A percentile compares a stretch with the other conserved stretches of the same genome.
phyloP scores from a whole-genome alignment of 2,113 vertebrate genomes.

The Silurus glanis region DNA sequence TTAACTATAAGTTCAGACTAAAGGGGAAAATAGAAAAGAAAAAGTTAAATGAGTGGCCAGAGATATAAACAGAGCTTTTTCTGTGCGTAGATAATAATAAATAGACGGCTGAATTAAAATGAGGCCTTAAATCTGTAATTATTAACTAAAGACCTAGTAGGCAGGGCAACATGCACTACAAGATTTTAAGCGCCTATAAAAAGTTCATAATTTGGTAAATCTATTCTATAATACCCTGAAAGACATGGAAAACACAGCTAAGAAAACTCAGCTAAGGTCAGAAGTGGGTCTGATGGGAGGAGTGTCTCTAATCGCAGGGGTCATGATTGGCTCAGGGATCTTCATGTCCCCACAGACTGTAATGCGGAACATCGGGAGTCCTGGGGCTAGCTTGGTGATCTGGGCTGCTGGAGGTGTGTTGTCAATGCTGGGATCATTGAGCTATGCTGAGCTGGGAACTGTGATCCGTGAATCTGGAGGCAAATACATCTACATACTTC shows the following conservation, averaged over 20 bases:
- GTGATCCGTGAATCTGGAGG: constrained; percentile 82
- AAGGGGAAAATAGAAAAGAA: background rate
- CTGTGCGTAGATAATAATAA: background rate
- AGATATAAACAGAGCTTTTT: background rate
- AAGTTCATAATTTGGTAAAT: background rate
- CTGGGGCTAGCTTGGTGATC: constrained; percentile 79
- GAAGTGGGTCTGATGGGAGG: constrained; percentile 72
- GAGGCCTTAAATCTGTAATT: background rate
- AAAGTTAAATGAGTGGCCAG: constrained; percentile 14
- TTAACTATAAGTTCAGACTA: background rate
- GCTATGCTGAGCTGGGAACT: constrained; percentile 82
- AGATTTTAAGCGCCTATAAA: background rate
- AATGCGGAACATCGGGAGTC: constrained; percentile 75
- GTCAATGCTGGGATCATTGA: constrained; percentile 75
- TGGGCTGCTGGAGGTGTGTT: constrained; percentile 80
- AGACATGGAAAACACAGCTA: constrained; percentile 50
- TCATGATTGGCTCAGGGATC: constrained; percentile 81
- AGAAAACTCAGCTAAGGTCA: constrained; percentile 59
- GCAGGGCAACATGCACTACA: background rate
- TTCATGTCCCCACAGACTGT: constrained; percentile 78
- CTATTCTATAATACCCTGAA: background rate
- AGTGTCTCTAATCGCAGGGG: constrained; percentile 79
- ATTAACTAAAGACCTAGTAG: background rate
- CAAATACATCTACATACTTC: constrained; percentile 84
- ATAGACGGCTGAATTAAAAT: background rate